A percentile compares a stretch with the other conserved stretches of the same genome.
Evolutionary conservation across 2,797 vertebrate species (phyloP).

Genomic region (Mus minutoides): DNA sequence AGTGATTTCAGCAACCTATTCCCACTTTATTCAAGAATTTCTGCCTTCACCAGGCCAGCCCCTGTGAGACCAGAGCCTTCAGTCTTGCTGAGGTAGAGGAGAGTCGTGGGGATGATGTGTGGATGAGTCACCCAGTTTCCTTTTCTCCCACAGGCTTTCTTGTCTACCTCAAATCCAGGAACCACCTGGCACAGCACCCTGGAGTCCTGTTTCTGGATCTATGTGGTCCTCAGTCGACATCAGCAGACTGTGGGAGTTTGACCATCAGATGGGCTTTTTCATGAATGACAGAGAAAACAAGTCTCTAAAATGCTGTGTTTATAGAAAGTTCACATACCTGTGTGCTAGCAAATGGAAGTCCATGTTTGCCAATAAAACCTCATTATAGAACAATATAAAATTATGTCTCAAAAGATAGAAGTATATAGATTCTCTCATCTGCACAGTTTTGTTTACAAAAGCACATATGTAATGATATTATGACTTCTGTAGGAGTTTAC

Average conservation of each 20-base stretch:
- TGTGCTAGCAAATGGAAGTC: constrained; percentile 14
- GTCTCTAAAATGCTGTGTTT: constrained; percentile 15
- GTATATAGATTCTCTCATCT: constrained; percentile 58
- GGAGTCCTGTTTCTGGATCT: not conserved
- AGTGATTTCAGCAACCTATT: not conserved
- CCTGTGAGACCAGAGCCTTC: not conserved
- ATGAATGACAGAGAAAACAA: not conserved
- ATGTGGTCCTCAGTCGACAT: not conserved
- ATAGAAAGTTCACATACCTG: not conserved
- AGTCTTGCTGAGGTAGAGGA: not conserved
- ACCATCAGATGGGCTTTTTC: not conserved
- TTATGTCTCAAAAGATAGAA: constrained; percentile 46
- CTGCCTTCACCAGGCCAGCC: not conserved
- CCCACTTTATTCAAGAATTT: constrained; percentile 30
- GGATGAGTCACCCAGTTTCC: not conserved
- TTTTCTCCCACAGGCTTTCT: not conserved
- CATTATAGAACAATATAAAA: constrained; percentile 67
- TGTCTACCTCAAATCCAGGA: not conserved
- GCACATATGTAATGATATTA: constrained; percentile 50
- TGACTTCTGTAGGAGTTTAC: constrained; percentile 66
- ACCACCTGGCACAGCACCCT: not conserved
- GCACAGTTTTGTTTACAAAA: constrained; percentile 66
- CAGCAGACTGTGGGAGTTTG: not conserved
- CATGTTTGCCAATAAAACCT: constrained; percentile 45
- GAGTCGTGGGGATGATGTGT: not conserved